Evolutionary conservation across 2,797 vertebrate species (phyloP), one percentile per base, ranked within the genome.

Genomic region (Sardinella longiceps): DNA sequence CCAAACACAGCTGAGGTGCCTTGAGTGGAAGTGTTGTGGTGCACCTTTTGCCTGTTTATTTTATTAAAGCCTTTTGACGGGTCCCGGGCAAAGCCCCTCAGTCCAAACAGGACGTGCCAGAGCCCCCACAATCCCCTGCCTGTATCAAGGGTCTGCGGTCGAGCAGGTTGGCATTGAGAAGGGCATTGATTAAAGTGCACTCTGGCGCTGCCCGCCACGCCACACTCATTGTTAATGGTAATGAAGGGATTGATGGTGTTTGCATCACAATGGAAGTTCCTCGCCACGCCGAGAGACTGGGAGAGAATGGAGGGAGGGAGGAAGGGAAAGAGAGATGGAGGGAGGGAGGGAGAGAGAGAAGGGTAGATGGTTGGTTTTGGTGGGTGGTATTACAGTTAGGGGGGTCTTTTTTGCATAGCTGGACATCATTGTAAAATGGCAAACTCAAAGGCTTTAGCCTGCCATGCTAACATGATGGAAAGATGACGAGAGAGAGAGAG

Each of bases 191-290:
- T 90, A 91, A 88, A 90, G 89, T 74, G 85, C 87, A 84, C 87
- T 87, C 85, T 84, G 63, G 83, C 80, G 80, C 84, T 87, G 86
- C 89, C 89, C 90, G 84, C 84, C 81, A 86, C 88, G 89, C 88
- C 89, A 85, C 89, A 51, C 85, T 87, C 88, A 89, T 91, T 90
- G 90, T 89, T 88, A 84, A 88, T 88, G 89, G 66, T 90, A 91
- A 90, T 90, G 91, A 91, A 89, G 87, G 89, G 89, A 91, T 90
- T 89, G 91, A 90, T 89, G 84, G 84, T 33, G 87, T 90, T 89
- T 89, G 88, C 90, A 92, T 91, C 90, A 89, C 90, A 90, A 91
- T 86, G 85, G 88, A 83, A 74, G 66, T 74, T 83, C 60, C 84
- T 86, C 84, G 83, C 84, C 85, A 85, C 70, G 77, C 53, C 56